Percentiles rank a stretch among this genome's conserved stretches.
Evolutionary conservation across 2,888 invertebrate species (phyloP).

Genomic region (Dryocosmus kuriphilus): DNA sequence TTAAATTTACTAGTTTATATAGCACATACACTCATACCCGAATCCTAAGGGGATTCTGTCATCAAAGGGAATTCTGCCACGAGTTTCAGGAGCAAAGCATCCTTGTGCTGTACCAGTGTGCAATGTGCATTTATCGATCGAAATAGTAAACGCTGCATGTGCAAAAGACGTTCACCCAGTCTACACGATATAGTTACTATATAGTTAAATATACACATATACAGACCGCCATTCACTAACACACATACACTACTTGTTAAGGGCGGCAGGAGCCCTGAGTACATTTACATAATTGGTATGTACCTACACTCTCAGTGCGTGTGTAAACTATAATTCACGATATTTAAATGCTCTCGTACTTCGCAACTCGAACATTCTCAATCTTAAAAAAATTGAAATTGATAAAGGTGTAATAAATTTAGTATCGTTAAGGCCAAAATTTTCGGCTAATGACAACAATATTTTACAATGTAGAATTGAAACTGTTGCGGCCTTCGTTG

Average conservation of each 20-base stretch:
- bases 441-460: no score
- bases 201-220: not conserved
- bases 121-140: constrained; percentile 35
- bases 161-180: constrained; percentile 25
- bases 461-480: no score
- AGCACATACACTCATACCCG: not conserved
- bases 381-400: no score
- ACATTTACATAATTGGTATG: constrained; percentile 25
- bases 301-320: constrained; percentile 7
- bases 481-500: no score
- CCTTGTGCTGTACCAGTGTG: constrained; percentile 29
- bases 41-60: constrained; percentile 30
- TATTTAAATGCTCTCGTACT: not conserved
- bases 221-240: not conserved
- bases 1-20: constrained; percentile 34
- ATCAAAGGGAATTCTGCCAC: constrained; percentile 30
- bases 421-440: no score
- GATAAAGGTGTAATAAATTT: no score
- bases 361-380: not conserved
- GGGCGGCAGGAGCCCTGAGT: not conserved
- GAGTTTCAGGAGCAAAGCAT: constrained; percentile 35
- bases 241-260: not conserved
- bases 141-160: constrained; percentile 20
- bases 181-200: not conserved
- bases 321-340: not conserved